These are phyloP conservation scores for Carduelis carduelis DNA, from an alignment of 2,797 vertebrate species.

Conservation along the genomic window DNA sequence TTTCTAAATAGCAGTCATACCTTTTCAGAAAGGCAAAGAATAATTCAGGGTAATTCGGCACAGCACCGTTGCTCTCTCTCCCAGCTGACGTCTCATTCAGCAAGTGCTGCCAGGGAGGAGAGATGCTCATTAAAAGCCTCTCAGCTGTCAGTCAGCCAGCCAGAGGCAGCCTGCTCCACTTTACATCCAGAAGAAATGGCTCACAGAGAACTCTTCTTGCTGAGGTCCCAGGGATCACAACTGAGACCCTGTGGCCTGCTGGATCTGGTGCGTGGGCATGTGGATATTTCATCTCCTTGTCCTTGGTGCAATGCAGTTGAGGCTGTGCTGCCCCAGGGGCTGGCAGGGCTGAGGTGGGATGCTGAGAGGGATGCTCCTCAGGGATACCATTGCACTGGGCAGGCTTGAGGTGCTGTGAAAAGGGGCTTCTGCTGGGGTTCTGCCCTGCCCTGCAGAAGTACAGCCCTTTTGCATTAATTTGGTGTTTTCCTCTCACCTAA, in stretches of 20 bases:
- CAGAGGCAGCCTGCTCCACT: neutral
- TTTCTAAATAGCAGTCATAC: neutral
- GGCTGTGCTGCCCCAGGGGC: neutral
- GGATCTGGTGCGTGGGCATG: rapidly evolving
- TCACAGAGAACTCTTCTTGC: neutral
- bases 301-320: rapidly evolving
- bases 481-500: neutral
- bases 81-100: neutral
- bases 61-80: neutral
- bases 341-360: neutral
- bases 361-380: rapidly evolving
- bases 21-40: neutral
- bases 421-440: neutral
- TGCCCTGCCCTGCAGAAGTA: neutral
- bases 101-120: neutral
- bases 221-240: neutral
- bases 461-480: neutral
- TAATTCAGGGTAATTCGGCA: neutral
- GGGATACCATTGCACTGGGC: rapidly evolving
- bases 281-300: neutral
- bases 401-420: neutral
- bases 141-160: neutral
- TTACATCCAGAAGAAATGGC: rapidly evolving
- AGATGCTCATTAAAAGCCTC: neutral
- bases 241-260: neutral